Conservation (phyloP, 2,888 invertebrate genomes). For the Parnassius glacialis region DNA sequence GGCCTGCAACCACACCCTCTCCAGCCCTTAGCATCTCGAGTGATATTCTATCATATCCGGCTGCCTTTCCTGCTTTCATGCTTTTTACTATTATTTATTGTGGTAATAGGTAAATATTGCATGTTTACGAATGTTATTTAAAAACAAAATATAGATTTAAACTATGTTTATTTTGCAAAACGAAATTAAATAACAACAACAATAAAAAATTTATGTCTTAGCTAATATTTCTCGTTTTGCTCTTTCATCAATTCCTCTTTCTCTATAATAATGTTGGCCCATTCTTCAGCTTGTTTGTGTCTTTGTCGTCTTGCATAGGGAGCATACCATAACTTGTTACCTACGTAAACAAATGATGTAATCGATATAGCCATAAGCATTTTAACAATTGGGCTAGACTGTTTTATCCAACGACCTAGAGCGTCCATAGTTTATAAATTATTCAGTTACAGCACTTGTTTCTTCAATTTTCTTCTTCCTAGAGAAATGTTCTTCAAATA, state of each 20-base stretch:
- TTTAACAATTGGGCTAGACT: slow-evolving; percentile 57
- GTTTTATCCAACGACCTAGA: slow-evolving; percentile 44
- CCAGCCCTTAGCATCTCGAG: too few species aligned
- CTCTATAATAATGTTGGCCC: slow-evolving; percentile 62
- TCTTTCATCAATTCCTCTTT: slow-evolving; percentile 48
- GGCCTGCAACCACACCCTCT: too few species aligned
- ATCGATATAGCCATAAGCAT: slow-evolving; percentile 63
- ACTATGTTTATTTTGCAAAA: too few species aligned
- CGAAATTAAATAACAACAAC: too few species aligned
- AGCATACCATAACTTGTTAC: slow-evolving; percentile 47
- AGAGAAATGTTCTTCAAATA: slow-evolving; percentile 55
- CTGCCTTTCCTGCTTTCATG: too few species aligned
- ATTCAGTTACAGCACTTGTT: slow-evolving; percentile 20
- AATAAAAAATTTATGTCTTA: too few species aligned
- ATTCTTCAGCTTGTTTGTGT: slow-evolving; percentile 56
- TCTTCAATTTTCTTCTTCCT: slow-evolving; percentile 32
- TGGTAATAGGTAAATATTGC: too few species aligned
- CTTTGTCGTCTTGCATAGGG: slow-evolving; percentile 50
- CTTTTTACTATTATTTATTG: too few species aligned
- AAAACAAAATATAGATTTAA: too few species aligned
- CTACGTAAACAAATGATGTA: slow-evolving; percentile 49
- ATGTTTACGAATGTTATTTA: too few species aligned
- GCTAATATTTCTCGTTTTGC: too few species aligned
- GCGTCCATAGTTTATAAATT: slow-evolving; percentile 43
- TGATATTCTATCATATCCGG: too few species aligned